Conservation (phyloP, 2,888 invertebrate genomes). For the Entomobrya multifasciata region DNA sequence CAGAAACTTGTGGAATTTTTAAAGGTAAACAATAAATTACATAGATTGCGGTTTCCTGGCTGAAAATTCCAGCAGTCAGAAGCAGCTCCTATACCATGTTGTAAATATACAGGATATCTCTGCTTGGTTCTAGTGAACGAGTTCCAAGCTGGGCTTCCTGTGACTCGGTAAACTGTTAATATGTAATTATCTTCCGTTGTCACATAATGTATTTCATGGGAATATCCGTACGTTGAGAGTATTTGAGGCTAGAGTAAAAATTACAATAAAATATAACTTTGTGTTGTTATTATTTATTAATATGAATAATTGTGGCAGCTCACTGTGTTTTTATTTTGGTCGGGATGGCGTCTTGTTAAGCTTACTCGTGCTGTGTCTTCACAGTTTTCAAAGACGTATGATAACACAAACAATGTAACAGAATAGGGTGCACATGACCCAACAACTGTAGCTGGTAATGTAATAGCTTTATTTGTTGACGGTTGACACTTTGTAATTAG, state of each 20-base stretch:
- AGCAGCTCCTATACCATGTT: conserved; percentile 33
- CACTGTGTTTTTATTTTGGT: no score
- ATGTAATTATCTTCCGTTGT: conserved; percentile 41
- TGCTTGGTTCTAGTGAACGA: neutral
- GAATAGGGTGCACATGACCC: no score
- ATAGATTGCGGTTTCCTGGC: conserved; percentile 11
- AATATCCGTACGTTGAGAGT: neutral
- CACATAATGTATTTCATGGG: conserved; percentile 10
- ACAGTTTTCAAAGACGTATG: no score
- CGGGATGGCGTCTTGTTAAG: no score
- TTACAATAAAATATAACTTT: no score
- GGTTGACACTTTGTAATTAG: no score
- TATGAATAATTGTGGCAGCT: no score
- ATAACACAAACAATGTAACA: no score
- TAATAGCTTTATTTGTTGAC: no score
- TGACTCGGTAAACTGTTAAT: conserved; percentile 32
- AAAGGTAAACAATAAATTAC: neutral
- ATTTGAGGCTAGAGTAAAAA: conserved; percentile 18
- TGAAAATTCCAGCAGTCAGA: conserved; percentile 42
- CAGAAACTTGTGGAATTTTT: neutral
- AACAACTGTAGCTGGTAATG: no score
- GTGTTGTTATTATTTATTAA: no score
- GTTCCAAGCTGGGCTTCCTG: neutral
- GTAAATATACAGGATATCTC: conserved; percentile 24
- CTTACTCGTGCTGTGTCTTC: no score